These are phyloP conservation scores for Cirrhinus mrigala DNA, from an alignment of 2,797 vertebrate species.

Conservation along the genomic window DNA sequence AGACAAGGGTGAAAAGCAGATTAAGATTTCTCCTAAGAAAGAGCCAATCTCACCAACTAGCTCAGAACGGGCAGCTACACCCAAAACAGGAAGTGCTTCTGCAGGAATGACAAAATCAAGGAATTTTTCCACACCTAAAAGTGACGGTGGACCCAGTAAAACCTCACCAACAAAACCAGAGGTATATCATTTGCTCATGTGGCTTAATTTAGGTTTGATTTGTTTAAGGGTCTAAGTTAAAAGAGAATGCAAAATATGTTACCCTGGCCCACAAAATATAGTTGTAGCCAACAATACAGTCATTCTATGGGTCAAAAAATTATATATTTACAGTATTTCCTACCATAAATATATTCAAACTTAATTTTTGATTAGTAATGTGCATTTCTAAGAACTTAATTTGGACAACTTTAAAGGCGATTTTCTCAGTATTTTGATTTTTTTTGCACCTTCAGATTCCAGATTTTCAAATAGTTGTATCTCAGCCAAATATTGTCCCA, in stretches of 20 bases:
- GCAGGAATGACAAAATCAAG: slow-evolving; percentile 53
- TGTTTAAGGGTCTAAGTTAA: not conserved
- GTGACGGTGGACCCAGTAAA: slow-evolving; percentile 74
- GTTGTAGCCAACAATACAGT: too few species aligned
- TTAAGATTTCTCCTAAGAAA: slow-evolving; percentile 81
- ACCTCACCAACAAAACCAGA: slow-evolving; percentile 86
- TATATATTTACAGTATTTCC: too few species aligned
- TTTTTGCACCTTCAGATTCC: too few species aligned
- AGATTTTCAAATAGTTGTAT: too few species aligned
- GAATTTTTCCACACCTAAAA: slow-evolving; percentile 74
- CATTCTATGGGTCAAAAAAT: too few species aligned
- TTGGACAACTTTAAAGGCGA: too few species aligned
- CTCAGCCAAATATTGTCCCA: too few species aligned
- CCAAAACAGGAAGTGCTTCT: slow-evolving; percentile 62
- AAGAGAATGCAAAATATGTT: not conserved
- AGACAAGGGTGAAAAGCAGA: slow-evolving; percentile 67
- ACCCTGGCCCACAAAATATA: too few species aligned
- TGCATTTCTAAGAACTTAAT: too few species aligned
- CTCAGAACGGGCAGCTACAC: slow-evolving; percentile 64
- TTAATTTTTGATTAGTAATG: too few species aligned
- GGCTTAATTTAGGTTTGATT: not conserved
- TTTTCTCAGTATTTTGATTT: too few species aligned
- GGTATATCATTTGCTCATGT: slow-evolving; percentile 72
- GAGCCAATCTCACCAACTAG: slow-evolving; percentile 53
- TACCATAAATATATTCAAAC: too few species aligned